Evolutionary conservation across 2,888 invertebrate species (phyloP), one percentile per base, ranked within the genome.

Genomic region (Pandemis heparana): DNA sequence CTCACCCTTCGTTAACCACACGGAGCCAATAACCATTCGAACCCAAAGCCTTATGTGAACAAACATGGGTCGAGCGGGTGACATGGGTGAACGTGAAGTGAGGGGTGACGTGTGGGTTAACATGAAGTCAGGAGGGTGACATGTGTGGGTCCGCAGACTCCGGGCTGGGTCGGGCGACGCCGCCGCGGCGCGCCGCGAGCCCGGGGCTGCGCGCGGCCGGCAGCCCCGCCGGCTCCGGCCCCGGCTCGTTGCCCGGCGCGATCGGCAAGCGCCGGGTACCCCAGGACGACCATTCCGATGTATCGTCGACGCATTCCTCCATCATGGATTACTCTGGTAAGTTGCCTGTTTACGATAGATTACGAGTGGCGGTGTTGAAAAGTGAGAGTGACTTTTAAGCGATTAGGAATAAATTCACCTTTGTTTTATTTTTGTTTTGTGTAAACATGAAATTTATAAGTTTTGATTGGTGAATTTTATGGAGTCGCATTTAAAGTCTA

Each of bases 301-400:
- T 97, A 84, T 97, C 97, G 85, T 97, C 97, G 83, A 97, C 97
- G 77, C 96, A 97, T 83, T 97, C 96, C 92, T 97, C 97, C 85
- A 97, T 97, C 95, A 97, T 97, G 97, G 97, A 97, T 90, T 97
- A 97, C 91, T 97, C 96, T 85, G 97, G 97, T 97, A 89, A 94
- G 95, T 71, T 10, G 7, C 18, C 18, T 10, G 7, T 43, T 62
- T 18, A 12, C n/a, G n/a, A 6, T n/a, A 1, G 48, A 6, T 48
- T n/a, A 48, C n/a, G 59, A 23, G 10, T 43, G 10, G 43, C 10
- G 43, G 43, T 43, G 3, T 43, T 4, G 5, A 32, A 4, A 2
- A 12, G 5, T 43, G 12, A 43, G 12, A 14, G 2, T 43, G 43
- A 12, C 0, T 43, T 41, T 32, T 0, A 41, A 9, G 41, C 41